phyloP scores from a whole-genome alignment of 2,113 vertebrate genomes.

The Nicator chloris region DNA sequence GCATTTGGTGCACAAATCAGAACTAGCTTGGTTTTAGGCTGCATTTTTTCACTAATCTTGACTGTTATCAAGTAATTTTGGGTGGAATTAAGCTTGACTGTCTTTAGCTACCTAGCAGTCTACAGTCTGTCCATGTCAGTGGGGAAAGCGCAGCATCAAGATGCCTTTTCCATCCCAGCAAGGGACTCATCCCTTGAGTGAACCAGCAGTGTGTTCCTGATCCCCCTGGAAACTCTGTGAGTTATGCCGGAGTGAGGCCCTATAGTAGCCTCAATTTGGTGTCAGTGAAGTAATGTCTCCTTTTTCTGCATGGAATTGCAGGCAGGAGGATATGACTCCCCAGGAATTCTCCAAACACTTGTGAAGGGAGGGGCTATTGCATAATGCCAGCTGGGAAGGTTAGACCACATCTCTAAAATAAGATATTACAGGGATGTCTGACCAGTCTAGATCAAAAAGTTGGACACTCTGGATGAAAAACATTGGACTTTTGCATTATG shows the following conservation, averaged over 20 bases:
- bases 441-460: not conserved
- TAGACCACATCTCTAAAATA: not conserved
- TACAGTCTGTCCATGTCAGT: not conserved
- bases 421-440: constrained; percentile 4
- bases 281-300: constrained; percentile 37
- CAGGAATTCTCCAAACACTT: not conserved
- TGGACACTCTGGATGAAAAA: not conserved
- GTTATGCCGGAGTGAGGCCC: not conserved
- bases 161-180: not conserved
- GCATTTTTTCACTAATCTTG: not conserved
- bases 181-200: not conserved
- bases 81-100: not conserved
- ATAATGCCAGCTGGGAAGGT: not conserved
- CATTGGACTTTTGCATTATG: not conserved
- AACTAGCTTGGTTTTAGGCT: not conserved
- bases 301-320: not conserved
- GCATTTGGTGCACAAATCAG: not conserved
- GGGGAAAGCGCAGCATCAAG: not conserved
- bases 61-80: not conserved
- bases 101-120: not conserved
- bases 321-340: not conserved
- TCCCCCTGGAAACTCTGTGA: not conserved
- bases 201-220: not conserved
- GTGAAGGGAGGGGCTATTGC: not conserved
- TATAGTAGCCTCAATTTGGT: not conserved